Percentiles rank a stretch among this genome's conserved stretches.
Evolutionary conservation across 2,888 invertebrate species (phyloP).

Genomic region (Sisyra nigra): DNA sequence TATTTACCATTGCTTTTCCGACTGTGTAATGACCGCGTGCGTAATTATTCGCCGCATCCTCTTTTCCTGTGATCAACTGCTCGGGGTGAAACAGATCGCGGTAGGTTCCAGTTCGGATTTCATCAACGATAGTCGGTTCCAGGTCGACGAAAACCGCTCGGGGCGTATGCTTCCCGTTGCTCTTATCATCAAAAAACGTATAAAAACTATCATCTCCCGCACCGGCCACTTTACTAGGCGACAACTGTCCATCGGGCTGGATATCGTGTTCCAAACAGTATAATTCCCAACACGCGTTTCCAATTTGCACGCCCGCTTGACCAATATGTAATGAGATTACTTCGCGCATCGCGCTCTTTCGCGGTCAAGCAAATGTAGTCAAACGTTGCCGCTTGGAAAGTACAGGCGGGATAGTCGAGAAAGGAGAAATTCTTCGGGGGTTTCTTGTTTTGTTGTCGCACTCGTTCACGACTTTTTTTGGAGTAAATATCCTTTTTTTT

Average conservation of each 20-base stretch:
- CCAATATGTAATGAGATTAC: constrained; percentile 2
- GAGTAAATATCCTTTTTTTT: no score
- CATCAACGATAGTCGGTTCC: constrained; percentile 4
- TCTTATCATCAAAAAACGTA: constrained; percentile 1
- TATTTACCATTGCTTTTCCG: neutral
- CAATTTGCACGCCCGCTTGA: constrained; percentile 3
- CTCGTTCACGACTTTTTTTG: no score
- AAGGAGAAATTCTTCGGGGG: no score
- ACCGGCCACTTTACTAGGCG: neutral
- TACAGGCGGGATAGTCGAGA: no score
- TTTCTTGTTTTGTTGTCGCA: no score
- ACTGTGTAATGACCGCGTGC: constrained; percentile 1
- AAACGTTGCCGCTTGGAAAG: no score
- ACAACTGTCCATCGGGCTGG: neutral
- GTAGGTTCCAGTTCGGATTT: neutral
- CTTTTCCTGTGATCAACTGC: constrained; percentile 3
- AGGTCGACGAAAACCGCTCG: constrained; percentile 1
- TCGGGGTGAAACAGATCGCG: neutral
- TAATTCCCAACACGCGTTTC: constrained; percentile 3
- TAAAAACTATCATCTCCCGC: constrained; percentile 3
- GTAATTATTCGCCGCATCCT: constrained; percentile 4
- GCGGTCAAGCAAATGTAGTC: neutral
- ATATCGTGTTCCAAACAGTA: constrained; percentile 2
- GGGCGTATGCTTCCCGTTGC: neutral
- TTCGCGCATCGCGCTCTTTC: neutral